phyloP scores from a whole-genome alignment of 2,888 invertebrate species.

The Drosophila tanythrix region DNA sequence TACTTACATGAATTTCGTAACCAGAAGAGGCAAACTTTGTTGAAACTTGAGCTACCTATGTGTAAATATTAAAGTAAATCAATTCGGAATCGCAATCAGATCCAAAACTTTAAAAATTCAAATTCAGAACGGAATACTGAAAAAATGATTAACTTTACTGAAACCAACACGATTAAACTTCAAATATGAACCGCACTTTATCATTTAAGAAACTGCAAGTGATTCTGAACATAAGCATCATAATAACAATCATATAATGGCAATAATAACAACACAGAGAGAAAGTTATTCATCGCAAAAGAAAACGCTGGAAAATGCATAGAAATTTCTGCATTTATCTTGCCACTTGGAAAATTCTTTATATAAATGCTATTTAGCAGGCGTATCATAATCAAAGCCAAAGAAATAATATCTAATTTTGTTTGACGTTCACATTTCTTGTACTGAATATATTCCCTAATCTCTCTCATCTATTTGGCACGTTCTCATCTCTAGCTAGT shows the following conservation, averaged over 20 bases:
- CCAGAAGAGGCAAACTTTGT: neutral
- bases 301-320: neutral
- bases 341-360: neutral
- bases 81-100: neutral
- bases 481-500: slow-evolving; percentile 39
- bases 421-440: neutral
- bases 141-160: neutral
- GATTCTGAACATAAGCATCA: neutral
- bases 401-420: neutral
- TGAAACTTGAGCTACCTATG: neutral
- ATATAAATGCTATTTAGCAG: neutral
- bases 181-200: neutral
- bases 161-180: neutral
- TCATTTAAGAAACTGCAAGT: neutral
- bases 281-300: neutral
- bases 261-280: neutral
- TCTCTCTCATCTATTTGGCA: slow-evolving; percentile 12
- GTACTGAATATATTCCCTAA: neutral
- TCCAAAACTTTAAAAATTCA: neutral
- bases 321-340: neutral
- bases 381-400: neutral
- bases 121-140: neutral
- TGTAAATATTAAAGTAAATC: neutral
- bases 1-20: neutral
- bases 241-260: neutral